phyloP scores from a whole-genome alignment of 2,113 vertebrate genomes.

The Etheostoma spectabile region DNA sequence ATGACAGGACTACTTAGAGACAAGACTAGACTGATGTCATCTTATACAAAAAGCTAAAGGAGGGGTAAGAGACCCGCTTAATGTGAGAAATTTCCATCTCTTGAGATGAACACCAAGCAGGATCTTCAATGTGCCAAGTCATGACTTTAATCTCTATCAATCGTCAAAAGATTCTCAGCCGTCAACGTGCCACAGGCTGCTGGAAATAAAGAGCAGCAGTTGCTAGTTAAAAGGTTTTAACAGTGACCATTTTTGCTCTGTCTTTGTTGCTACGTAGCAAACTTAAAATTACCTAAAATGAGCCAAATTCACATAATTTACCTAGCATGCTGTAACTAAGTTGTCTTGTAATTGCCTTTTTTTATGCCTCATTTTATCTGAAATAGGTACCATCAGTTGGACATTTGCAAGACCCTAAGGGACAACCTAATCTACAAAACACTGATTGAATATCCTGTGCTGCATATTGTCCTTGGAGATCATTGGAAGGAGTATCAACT shows the following conservation, averaged over 20 bases:
- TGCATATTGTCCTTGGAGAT: conserved; percentile 88
- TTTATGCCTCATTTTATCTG: conserved; percentile 46
- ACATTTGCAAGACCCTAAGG: conserved; percentile 86
- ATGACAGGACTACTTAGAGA: conserved; percentile 60
- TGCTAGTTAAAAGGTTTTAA: conserved; percentile 14
- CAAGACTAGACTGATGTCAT: conserved; percentile 67
- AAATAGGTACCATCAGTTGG: conserved; percentile 91
- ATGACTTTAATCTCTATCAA: conserved; percentile 58
- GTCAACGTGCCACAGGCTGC: conserved; percentile 10
- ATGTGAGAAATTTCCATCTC: conserved; percentile 63
- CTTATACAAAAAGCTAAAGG: conserved; percentile 37
- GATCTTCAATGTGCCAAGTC: conserved; percentile 29
- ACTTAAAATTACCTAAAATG: background rate
- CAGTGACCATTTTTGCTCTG: background rate
- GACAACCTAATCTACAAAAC: conserved; percentile 92
- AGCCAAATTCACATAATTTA: background rate
- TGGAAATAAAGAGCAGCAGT: conserved; percentile 22
- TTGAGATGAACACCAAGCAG: conserved; percentile 22
- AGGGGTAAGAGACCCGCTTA: conserved; percentile 5
- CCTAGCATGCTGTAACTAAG: background rate
- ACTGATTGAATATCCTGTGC: conserved; percentile 92
- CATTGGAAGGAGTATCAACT: conserved; percentile 83
- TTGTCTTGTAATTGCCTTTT: conserved; percentile 6
- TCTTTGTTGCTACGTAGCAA: background rate
- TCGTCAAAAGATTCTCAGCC: conserved; percentile 24